Conservation (phyloP, 2,888 invertebrate species). For the Lydus trimaculatus region DNA sequence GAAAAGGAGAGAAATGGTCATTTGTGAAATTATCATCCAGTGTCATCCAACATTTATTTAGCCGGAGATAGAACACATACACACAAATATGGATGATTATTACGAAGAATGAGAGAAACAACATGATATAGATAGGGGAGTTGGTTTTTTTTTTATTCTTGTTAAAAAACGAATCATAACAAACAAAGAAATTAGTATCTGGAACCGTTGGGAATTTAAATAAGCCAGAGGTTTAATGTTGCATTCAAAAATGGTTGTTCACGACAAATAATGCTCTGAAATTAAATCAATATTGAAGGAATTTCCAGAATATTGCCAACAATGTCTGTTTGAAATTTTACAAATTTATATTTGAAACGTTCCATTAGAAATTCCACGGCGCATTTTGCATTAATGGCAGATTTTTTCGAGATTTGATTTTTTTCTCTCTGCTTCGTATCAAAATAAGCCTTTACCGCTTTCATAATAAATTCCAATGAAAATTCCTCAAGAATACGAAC, state of each 20-base stretch:
- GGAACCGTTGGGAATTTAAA: background rate
- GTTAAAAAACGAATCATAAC: background rate
- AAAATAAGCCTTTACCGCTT: no score
- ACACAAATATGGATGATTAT: background rate
- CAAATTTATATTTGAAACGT: no score
- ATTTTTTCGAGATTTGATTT: no score
- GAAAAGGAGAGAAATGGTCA: constrained; percentile 44
- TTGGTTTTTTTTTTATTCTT: background rate
- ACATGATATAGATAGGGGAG: background rate
- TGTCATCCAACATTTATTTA: constrained; percentile 38
- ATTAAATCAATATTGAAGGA: background rate
- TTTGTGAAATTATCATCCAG: constrained; percentile 50
- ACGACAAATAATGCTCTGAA: no score
- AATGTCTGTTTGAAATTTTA: background rate
- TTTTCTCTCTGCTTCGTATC: no score
- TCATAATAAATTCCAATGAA: no score
- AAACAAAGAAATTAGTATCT: constrained; percentile 11
- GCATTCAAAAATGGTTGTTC: background rate
- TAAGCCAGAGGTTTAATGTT: constrained; percentile 1
- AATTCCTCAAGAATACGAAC: no score
- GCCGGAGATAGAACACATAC: constrained; percentile 4
- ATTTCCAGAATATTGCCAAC: background rate
- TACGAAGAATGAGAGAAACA: background rate
- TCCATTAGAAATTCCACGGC: no score
- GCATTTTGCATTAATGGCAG: no score